Evolutionary conservation across 2,797 vertebrate species (phyloP), one percentile per base, ranked within the genome.

Genomic region (Meriones psammophilus): DNA sequence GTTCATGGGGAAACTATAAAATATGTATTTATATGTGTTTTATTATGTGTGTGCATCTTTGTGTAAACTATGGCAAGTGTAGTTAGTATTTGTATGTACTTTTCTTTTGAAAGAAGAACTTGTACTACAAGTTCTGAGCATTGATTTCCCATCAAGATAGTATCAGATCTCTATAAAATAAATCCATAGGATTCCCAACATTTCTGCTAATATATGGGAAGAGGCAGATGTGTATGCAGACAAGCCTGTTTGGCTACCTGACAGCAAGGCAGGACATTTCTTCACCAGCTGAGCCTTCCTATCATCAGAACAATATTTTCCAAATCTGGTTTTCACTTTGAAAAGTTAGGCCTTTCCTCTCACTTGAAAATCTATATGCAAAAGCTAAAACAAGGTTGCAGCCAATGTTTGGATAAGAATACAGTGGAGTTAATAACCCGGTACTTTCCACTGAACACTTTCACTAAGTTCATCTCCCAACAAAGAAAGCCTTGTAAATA

Each of bases 231-330:
- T 15, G 14, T 7, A 30, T 12, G 18, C 64, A 39, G 5, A 3
- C 1, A 18, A 30, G 46, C 1, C 17, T 28, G 3, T 46, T 30
- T 39, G 18, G 9, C n/a, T 13, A 20, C 2, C 8, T 12, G 8
- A 14, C 14, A 36, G 13, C 12, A 42, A 14, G 69, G 24, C 60
- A 83, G 36, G 18, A 13, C 1, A 17, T 83, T 68, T 77, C 42
- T 24, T 0, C 1, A 2, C 17, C n/a, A 8, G 28, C 9, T 30
- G 26, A 66, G 22, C 5, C 18, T 80, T 71, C 12, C 24, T n/a
- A 20, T 46, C 22, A 6, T 50, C 26, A 66, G 36, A 91, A 28
- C 36, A 60, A 18, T 4, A n/a, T n/a, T 33, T n/a, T 17, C 5
- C 15, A 39, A 42, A 50, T 50, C 68, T 64, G 36, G 33, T 60